Conservation (phyloP, 2,888 invertebrate genomes). For the Marronus borbonicus region DNA sequence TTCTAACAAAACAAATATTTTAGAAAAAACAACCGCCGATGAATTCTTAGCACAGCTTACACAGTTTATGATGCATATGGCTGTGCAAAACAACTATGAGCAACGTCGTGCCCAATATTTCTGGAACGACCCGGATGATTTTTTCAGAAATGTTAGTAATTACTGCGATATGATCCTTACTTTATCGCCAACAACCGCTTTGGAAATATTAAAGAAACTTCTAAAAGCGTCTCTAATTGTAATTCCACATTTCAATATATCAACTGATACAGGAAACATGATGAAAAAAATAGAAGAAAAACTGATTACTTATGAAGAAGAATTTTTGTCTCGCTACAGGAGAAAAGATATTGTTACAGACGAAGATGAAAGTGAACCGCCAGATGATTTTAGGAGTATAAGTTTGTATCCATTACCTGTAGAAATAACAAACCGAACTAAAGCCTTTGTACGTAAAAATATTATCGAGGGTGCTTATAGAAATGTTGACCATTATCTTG, state of each 20-base stretch:
- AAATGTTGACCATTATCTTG: conserved; percentile 81
- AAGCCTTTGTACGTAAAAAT: conserved; percentile 74
- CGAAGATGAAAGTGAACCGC: conserved; percentile 4
- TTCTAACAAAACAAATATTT: conserved; percentile 55
- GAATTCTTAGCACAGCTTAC: conserved; percentile 57
- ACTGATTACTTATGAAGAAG: conserved; percentile 67
- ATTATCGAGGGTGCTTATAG: conserved; percentile 77
- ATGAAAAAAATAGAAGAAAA: conserved; percentile 65
- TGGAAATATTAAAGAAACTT: conserved; percentile 61
- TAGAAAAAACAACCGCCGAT: conserved; percentile 54
- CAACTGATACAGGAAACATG: conserved; percentile 66
- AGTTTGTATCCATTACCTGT: conserved; percentile 73
- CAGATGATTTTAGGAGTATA: conserved; percentile 72
- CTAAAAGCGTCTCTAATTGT: conserved; percentile 58
- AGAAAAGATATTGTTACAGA: not conserved
- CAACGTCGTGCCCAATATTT: conserved; percentile 54
- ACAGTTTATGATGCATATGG: conserved; percentile 56
- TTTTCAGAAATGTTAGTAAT: conserved; percentile 58
- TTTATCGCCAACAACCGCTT: conserved; percentile 62
- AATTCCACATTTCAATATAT: conserved; percentile 58
- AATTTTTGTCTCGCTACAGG: conserved; percentile 54
- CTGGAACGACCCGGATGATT: conserved; percentile 58
- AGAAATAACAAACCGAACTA: conserved; percentile 64
- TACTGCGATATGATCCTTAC: conserved; percentile 66
- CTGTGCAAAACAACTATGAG: conserved; percentile 52